Conservation (phyloP, 2,113 vertebrate genomes). For the Varanus komodoensis region DNA sequence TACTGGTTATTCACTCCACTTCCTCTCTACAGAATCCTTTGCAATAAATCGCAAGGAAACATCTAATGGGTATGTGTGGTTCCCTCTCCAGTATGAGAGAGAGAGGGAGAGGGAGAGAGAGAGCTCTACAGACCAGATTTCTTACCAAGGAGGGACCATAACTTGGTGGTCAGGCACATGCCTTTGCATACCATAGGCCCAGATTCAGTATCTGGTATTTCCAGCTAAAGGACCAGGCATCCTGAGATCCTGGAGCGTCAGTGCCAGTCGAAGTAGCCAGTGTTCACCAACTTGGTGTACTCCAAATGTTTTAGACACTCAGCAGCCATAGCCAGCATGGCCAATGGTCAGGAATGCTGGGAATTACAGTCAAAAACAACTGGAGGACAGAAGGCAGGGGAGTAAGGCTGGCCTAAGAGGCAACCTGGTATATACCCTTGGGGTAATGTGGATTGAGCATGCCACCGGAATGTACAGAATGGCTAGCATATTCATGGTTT, state of each 20-base stretch:
- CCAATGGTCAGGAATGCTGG: too few relatives aligned
- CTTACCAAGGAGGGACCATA: not conserved
- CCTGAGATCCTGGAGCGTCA: not conserved
- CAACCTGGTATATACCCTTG: fast-evolving
- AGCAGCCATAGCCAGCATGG: too few relatives aligned
- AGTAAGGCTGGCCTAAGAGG: not conserved
- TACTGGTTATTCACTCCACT: not conserved
- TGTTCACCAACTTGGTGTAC: too few relatives aligned
- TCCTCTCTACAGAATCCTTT: not conserved
- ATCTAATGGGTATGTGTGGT: not conserved
- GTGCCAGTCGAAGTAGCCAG: too few relatives aligned
- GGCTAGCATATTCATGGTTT: fast-evolving
- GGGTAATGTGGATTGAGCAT: not conserved
- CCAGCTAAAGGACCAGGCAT: not conserved
- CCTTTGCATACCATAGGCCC: not conserved
- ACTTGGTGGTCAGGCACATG: not conserved
- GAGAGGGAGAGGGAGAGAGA: too few relatives aligned
- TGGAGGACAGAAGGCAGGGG: too few relatives aligned
- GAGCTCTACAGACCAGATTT: fast-evolving
- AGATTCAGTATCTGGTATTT: too few relatives aligned
- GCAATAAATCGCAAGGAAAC: slow-evolving; percentile 52
- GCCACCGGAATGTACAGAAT: not conserved
- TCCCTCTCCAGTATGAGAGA: fast-evolving
- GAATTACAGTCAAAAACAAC: too few relatives aligned
- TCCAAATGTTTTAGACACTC: too few relatives aligned